Base-by-base conservation (phyloP, 2,113 vertebrate species). In the Oryzias curvinotus region DNA sequence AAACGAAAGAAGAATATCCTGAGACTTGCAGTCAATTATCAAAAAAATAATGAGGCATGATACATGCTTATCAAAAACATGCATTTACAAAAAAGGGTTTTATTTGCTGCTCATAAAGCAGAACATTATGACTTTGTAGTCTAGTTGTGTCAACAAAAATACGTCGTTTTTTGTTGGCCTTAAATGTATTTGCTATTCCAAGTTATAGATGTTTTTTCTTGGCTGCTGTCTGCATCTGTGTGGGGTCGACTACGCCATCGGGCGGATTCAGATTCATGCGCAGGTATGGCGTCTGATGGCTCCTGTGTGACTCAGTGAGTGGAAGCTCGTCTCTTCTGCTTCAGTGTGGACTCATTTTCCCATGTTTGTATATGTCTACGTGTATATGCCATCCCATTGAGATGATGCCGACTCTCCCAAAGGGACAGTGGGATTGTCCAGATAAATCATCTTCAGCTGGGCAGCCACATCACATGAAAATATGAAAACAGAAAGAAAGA, bases 371-470 rank as follows among this genome's bases (percentile, higher is more conserved):
- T 66, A 68, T 65, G 56, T 78, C 67, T 79, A 58, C 62, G 67
- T 71, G 82, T 66, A 67, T 66, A 46, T 43, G 43, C 65, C 51
- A 62, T 67, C 80, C 51, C 25, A 61, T 62, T 61, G 74, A 55
- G 47, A 69, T 82, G 76, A 78, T 52, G 66, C 67, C 57, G 59
- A 51, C 57, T 64, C 42, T 83, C 86, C 82, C 82, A 76, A 57
- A 84, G 84, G 79, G 78, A 69, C 63, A 41, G 68, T 67, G 48
- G 70, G 64, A 77, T 81, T 85, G 85, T 85, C 81, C 66, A 72
- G 65, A 84, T 84, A 77, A 85, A 85, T 88, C 77, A 85, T 78
- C 61, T 71, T 87, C 84, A 83, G 65, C 47, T 57, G 71, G 53
- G 62, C 45, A 80, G 50, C 66, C 54, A 53, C 69, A 81, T 68